Conservation (phyloP, 1,140 invertebrate genomes). For the Apocrypta bakeri region DNA sequence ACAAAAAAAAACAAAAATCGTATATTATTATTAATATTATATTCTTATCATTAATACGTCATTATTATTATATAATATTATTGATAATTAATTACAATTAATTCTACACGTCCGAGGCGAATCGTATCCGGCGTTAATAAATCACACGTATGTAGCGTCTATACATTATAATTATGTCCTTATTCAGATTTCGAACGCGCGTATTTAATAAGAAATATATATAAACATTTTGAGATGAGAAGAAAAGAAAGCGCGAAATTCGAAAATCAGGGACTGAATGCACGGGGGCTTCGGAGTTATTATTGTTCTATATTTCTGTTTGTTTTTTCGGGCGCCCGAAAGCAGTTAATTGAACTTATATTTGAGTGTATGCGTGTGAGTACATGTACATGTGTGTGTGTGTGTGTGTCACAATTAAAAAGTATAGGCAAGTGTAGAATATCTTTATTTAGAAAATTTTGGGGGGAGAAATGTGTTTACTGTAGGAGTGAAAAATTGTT, state of each 20-base stretch:
- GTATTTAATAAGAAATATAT: conserved; percentile 24
- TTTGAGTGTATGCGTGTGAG: neutral
- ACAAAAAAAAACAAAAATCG: no score
- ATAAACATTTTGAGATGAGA: neutral
- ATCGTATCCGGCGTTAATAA: neutral
- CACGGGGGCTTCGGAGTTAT: conserved; percentile 21
- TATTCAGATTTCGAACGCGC: conserved; percentile 18
- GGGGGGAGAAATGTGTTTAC: neutral
- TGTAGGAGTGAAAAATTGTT: conserved; percentile 50
- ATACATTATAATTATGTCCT: conserved; percentile 27
- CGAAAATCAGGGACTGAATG: conserved; percentile 24
- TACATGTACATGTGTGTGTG: no score
- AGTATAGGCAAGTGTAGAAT: conserved; percentile 54
- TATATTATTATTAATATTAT: conserved; percentile 48
- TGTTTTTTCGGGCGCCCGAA: neutral
- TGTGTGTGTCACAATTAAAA: conserved; percentile 35
- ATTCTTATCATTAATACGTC: conserved; percentile 44
- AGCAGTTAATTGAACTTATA: neutral
- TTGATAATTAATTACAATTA: conserved; percentile 46
- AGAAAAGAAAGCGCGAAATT: neutral
- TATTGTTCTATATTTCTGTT: neutral
- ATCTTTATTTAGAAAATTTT: conserved; percentile 7
- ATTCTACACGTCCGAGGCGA: neutral
- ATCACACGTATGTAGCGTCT: conserved; percentile 23
- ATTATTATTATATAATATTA: conserved; percentile 43